Evolutionary conservation across 2,888 invertebrate genomes (phyloP).

Genomic region (Lepeophtheirus nordmannii): DNA sequence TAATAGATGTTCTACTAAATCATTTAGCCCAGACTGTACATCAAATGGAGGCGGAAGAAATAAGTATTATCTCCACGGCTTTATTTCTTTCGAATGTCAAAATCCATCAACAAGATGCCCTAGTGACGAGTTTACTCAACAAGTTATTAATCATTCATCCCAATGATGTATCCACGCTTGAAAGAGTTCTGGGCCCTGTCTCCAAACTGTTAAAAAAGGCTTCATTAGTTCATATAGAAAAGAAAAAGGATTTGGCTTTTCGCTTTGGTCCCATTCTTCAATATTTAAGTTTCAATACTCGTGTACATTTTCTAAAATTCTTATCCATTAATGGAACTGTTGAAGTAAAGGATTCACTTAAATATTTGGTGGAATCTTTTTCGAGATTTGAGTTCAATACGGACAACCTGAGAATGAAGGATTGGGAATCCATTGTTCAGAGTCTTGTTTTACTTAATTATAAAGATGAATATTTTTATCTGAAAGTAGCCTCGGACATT

Average conservation of each 20-base stretch:
- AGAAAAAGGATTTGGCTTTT: neutral
- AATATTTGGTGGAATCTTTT: neutral
- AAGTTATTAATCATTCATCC: neutral
- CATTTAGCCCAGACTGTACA: neutral
- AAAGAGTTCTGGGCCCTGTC: neutral
- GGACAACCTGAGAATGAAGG: neutral
- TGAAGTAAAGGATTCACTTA: neutral
- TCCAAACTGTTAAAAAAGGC: neutral
- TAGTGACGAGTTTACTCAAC: neutral
- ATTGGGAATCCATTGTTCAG: slow-evolving; percentile 1
- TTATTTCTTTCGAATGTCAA: neutral
- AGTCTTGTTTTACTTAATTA: neutral
- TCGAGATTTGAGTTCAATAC: neutral
- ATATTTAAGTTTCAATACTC: neutral
- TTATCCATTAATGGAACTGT: neutral
- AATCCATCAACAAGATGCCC: neutral
- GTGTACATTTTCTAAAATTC: neutral
- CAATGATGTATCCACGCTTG: neutral
- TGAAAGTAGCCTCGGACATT: neutral
- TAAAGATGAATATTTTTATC: neutral
- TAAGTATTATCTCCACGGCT: neutral
- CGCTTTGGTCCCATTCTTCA: slow-evolving; percentile 4
- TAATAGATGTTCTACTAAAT: neutral
- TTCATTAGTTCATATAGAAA: neutral
- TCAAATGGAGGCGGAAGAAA: neutral